A percentile compares a stretch with the other conserved stretches of the same genome.
These are phyloP conservation scores for Tachypleus tridentatus DNA, from an alignment of 1,140 invertebrate genomes.

Conservation along the genomic window DNA sequence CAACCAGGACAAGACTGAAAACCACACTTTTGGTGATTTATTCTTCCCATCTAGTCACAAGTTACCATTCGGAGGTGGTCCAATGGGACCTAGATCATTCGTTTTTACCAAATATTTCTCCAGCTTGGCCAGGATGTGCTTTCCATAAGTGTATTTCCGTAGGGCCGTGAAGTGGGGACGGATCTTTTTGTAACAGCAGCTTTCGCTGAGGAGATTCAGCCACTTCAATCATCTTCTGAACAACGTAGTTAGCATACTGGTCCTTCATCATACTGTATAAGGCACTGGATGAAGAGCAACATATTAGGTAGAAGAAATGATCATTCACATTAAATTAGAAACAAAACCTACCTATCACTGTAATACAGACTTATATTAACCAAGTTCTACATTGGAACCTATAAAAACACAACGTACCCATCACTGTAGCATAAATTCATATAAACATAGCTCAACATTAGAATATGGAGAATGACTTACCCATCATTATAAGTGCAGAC, in stretches of 20 bases:
- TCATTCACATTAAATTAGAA: too few species aligned
- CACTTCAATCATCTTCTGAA: constrained; percentile 99
- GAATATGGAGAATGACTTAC: constrained; percentile 39
- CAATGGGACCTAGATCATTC: constrained; percentile 54
- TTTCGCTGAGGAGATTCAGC: constrained; percentile 94
- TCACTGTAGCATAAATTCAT: too few species aligned
- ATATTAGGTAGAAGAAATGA: too few species aligned
- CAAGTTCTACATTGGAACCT: too few species aligned
- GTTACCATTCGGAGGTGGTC: constrained; percentile 14
- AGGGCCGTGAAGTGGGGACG: constrained; percentile 89
- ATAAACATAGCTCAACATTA: too few species aligned
- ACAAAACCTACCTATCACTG: too few species aligned
- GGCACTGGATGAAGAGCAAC: constrained; percentile 45
- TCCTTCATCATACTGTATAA: constrained; percentile 99
- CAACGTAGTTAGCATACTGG: constrained; percentile 98
- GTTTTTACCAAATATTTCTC: constrained; percentile 91
- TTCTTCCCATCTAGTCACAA: too few species aligned
- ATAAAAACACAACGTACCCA: too few species aligned
- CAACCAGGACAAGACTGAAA: too few species aligned
- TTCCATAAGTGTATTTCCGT: constrained; percentile 99
- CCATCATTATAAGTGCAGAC: constrained; percentile 83
- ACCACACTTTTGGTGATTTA: too few species aligned
- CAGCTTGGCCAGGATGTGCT: constrained; percentile 97
- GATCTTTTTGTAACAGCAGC: constrained; percentile 96
- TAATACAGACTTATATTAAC: too few species aligned